Evolutionary conservation across 2,888 invertebrate genomes (phyloP).

Genomic region (Luffia ferchaultella): DNA sequence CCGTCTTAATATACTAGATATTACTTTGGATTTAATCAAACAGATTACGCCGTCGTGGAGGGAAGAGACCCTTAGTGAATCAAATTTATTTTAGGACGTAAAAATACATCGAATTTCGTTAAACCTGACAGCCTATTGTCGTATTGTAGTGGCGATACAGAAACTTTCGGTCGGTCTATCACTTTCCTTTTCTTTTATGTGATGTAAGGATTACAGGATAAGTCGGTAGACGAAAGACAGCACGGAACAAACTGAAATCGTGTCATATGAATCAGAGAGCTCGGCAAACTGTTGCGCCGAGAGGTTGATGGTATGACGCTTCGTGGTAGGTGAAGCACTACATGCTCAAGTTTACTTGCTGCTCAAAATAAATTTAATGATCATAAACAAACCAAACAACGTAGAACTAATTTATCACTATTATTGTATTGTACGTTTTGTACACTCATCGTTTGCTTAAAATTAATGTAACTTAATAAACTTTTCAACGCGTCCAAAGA

Average conservation of each 20-base stretch:
- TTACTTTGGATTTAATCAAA: conserved; percentile 40
- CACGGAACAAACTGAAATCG: not conserved
- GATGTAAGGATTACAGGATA: not conserved
- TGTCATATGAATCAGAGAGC: not conserved
- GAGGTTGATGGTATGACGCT: not conserved
- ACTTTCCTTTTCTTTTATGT: not conserved
- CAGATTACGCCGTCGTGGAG: conserved; percentile 28
- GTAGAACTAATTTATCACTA: too few species aligned
- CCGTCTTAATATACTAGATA: conserved; percentile 15
- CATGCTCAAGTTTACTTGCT: not conserved
- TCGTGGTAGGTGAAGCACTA: not conserved
- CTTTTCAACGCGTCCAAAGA: too few species aligned
- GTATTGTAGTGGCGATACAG: not conserved
- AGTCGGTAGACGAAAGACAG: not conserved
- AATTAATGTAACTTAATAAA: too few species aligned
- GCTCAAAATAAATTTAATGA: too few species aligned
- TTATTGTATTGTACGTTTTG: too few species aligned
- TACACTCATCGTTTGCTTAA: too few species aligned
- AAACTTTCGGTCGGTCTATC: not conserved
- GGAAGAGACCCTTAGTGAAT: not conserved
- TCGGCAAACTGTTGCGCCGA: conserved; percentile 5
- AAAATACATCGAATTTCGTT: not conserved
- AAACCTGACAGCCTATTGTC: not conserved
- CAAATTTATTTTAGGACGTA: not conserved
- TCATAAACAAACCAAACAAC: too few species aligned